Percentiles rank a stretch among this genome's conserved stretches.
phyloP scores from a whole-genome alignment of 2,113 vertebrate genomes.

The Mustelus asterias region DNA sequence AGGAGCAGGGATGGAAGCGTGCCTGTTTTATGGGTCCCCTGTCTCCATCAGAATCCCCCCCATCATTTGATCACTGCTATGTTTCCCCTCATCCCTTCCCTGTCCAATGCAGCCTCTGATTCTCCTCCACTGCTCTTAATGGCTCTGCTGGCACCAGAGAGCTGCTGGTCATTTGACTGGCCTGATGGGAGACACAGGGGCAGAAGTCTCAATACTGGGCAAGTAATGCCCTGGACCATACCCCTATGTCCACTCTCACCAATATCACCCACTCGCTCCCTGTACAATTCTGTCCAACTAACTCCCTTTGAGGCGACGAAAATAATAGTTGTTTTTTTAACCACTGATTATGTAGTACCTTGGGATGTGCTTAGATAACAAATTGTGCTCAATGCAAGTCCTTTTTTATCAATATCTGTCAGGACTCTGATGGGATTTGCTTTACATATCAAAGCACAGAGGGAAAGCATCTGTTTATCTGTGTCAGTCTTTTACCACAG shows the following conservation, averaged over 20 bases:
- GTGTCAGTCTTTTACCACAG: not conserved
- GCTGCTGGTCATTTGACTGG: too few relatives aligned
- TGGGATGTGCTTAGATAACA: not conserved
- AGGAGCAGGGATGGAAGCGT: too few relatives aligned
- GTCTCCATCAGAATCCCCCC: too few relatives aligned
- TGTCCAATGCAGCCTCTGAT: not conserved
- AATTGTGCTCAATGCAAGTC: too few relatives aligned
- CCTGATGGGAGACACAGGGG: too few relatives aligned
- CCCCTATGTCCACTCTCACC: too few relatives aligned
- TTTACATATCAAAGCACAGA: not conserved
- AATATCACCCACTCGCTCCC: too few relatives aligned
- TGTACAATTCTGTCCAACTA: too few relatives aligned
- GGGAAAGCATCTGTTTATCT: not conserved
- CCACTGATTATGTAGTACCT: not conserved
- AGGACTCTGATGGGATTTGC: not conserved
- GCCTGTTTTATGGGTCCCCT: too few relatives aligned
- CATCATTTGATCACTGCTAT: too few relatives aligned
- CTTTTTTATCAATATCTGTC: not conserved
- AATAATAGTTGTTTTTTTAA: not conserved
- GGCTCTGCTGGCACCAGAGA: not conserved
- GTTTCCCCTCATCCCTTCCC: too few relatives aligned
- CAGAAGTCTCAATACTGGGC: not conserved
- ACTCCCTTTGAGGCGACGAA: not conserved
- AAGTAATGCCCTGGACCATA: not conserved
- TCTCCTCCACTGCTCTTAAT: not conserved